A percentile compares a stretch with the other conserved stretches of the same genome.
These are phyloP conservation scores for Elephas maximus DNA, from an alignment of 2,113 vertebrate genomes.

Conservation along the genomic window DNA sequence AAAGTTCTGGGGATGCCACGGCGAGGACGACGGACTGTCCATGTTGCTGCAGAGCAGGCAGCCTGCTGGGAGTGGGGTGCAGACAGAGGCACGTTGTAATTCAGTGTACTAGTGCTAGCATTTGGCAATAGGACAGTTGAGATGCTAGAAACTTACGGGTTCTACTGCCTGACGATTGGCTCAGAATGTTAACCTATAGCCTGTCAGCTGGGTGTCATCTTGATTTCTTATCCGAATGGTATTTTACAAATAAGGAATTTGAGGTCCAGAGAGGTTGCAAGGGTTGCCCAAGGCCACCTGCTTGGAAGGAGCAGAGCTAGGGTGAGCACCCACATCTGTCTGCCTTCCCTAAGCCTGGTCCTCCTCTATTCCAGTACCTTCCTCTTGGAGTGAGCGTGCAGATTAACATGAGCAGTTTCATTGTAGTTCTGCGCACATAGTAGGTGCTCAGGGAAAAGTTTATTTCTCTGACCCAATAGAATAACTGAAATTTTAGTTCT, in stretches of 20 bases:
- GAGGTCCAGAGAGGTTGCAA: not conserved
- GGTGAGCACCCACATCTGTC: not conserved
- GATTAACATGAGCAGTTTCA: not conserved
- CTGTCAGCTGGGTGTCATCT: not conserved
- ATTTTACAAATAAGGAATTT: not conserved
- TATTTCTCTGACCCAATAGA: not conserved
- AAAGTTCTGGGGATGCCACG: not conserved
- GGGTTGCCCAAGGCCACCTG: not conserved
- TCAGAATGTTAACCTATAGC: not conserved
- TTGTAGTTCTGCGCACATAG: rapidly evolving
- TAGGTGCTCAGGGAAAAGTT: not conserved
- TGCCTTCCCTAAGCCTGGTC: not conserved
- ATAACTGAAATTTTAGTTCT: not conserved
- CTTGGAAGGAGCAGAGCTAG: not conserved
- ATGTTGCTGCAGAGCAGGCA: rapidly evolving
- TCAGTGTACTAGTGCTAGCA: not conserved
- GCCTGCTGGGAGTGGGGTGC: rapidly evolving
- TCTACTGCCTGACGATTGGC: not conserved
- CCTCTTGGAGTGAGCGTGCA: not conserved
- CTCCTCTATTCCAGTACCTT: not conserved
- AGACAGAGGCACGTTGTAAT: not conserved
- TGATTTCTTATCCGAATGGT: not conserved
- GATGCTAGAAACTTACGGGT: not conserved
- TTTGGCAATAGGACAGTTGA: not conserved
- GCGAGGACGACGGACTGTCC: not conserved